Evolutionary conservation across 2,797 vertebrate genomes (phyloP), one percentile per base, ranked within the genome.

Genomic region (Gobionotothen gibberifrons): DNA sequence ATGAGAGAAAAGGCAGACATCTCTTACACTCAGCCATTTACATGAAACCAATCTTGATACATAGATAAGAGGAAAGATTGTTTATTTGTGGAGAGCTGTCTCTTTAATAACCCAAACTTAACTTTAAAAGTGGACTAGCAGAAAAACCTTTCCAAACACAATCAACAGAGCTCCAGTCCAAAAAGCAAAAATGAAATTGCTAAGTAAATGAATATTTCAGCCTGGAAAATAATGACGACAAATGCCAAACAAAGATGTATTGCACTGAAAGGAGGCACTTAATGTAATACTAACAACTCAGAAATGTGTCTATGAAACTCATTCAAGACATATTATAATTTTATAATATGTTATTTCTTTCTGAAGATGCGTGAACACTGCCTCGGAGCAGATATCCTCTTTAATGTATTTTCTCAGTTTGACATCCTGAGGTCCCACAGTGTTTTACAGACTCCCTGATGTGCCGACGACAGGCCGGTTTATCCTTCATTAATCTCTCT

Each of bases 401-500:
- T 59, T 73, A 79, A 68, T 87, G 46, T 65, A 22, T 72, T 74
- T 44, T 76, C 68, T 76, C 82, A 60, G 74, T 76, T 69, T 66
- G 78, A 65, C 58, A 46, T 69, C 3, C 22, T 43, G 14, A 44
- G 22, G 71, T 81, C 55, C 58, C 36, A 1, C 46, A 80, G 82
- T 83, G 79, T 83, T 74, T 81, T 65, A 83, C 83, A 78, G 64
- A 63, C 79, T 83, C 75, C 82, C 85, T 48, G 72, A 63, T 80
- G 81, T 68, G 72, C 56, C 10, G 10, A 40, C n/a, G 39, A 80
- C 72, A 77, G 78, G 73, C 68, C 78, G 60, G 69, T 83, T 89
- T 83, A 87, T 90, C 85, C 86, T 82, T 76, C 84, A 87, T 85
- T 91, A 88, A 88, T 90, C 86, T 78, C 69, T 64, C 74, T 69